A percentile compares a stretch with the other conserved stretches of the same genome.
These are phyloP conservation scores for Mola mola DNA, from an alignment of 2,113 vertebrate species.

Conservation along the genomic window DNA sequence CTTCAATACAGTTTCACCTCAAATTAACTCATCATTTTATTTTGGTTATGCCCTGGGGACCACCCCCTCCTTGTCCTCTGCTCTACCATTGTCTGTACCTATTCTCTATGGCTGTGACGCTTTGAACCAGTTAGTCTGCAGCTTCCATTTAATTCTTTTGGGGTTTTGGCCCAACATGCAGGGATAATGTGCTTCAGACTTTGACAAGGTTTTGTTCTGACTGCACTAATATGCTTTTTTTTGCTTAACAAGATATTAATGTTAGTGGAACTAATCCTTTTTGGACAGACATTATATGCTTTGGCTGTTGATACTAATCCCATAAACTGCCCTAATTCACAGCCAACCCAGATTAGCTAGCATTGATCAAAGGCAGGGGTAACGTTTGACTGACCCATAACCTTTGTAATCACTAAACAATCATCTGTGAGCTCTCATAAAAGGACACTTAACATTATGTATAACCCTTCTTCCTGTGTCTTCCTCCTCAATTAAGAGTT, in stretches of 20 bases:
- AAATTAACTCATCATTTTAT: slow-evolving; percentile 21
- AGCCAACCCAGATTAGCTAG: neutral
- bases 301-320: slow-evolving; percentile 53
- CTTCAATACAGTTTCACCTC: neutral
- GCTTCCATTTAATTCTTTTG: slow-evolving; percentile 7
- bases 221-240: slow-evolving; percentile 34
- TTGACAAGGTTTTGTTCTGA: slow-evolving; percentile 7
- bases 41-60: slow-evolving; percentile 1
- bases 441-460: slow-evolving; percentile 35
- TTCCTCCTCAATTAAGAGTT: slow-evolving; percentile 73
- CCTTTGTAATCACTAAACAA: too few relatives aligned
- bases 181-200: slow-evolving; percentile 14
- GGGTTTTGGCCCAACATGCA: slow-evolving; percentile 20
- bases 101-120: slow-evolving; percentile 29
- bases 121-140: slow-evolving; percentile 39
- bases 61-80: slow-evolving; percentile 17
- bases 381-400: too few relatives aligned
- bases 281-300: slow-evolving; percentile 3
- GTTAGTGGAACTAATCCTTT: slow-evolving; percentile 13
- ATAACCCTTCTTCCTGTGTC: slow-evolving; percentile 75
- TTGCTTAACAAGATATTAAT: neutral
- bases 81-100: slow-evolving; percentile 33
- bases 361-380: slow-evolving; percentile 4
- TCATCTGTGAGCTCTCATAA: slow-evolving; percentile 14
- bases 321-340: slow-evolving; percentile 16